These are phyloP conservation scores for Charanyca ferruginea DNA, from an alignment of 2,888 invertebrate genomes.

Conservation along the genomic window DNA sequence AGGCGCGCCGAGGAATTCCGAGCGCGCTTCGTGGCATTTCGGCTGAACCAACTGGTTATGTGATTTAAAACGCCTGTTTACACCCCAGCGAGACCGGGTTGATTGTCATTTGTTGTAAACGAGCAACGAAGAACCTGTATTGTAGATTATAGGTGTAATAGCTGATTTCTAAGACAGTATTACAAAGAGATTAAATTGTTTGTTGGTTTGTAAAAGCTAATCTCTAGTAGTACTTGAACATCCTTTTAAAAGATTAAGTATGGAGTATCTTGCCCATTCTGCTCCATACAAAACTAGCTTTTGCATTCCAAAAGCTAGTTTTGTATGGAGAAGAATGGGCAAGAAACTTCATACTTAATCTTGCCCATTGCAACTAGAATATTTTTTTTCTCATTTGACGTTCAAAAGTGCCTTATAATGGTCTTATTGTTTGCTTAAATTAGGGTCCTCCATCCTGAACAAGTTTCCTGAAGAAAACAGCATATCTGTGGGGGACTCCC, in stretches of 20 bases:
- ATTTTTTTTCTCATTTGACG: too few species aligned
- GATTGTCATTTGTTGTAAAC: slow-evolving; percentile 49
- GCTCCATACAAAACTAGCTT: too few species aligned
- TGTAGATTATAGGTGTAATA: too few species aligned
- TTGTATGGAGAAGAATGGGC: too few species aligned
- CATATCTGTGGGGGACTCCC: not conserved
- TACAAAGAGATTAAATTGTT: not conserved
- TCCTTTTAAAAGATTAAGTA: too few species aligned
- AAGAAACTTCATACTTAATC: too few species aligned
- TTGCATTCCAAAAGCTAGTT: too few species aligned
- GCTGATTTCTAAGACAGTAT: not conserved
- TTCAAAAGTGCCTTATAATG: too few species aligned
- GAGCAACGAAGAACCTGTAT: slow-evolving; percentile 5
- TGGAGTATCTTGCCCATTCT: too few species aligned
- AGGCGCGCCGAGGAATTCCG: slow-evolving; percentile 78
- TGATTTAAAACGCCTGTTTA: slow-evolving; percentile 58
- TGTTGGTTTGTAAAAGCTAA: not conserved
- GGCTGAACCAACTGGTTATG: slow-evolving; percentile 67
- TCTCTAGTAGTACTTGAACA: too few species aligned
- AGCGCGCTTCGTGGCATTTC: slow-evolving; percentile 76
- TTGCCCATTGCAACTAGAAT: too few species aligned
- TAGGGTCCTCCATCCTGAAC: not conserved
- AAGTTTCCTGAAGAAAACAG: not conserved
- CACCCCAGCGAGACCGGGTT: slow-evolving; percentile 33
- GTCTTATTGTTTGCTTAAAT: too few species aligned